Evolutionary conservation across 2,797 vertebrate species (phyloP).

Genomic region (Aviceda cuculoides): DNA sequence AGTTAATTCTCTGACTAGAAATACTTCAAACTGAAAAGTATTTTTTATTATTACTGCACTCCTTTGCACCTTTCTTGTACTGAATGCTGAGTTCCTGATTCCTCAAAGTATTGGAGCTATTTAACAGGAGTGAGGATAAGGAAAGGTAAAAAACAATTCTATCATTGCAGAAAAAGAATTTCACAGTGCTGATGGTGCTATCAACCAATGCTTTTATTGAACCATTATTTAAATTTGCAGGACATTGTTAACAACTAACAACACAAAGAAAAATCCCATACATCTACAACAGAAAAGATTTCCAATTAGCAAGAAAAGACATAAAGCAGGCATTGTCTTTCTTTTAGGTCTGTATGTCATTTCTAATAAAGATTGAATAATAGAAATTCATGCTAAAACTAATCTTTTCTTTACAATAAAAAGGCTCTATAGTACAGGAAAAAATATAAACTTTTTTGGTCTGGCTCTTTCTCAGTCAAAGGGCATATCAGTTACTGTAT

Average conservation of each 20-base stretch:
- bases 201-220: neutral
- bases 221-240: neutral
- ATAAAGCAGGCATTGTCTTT: neutral
- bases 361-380: neutral
- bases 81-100: neutral
- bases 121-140: neutral
- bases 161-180: neutral
- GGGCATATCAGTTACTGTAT: conserved; percentile 43
- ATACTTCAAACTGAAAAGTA: neutral
- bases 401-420: neutral
- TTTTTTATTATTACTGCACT: neutral
- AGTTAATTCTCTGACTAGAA: neutral
- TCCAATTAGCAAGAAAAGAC: neutral
- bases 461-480: conserved; percentile 26
- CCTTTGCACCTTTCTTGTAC: neutral
- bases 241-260: neutral
- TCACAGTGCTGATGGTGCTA: neutral
- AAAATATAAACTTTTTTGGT: neutral
- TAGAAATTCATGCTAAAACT: neutral
- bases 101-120: neutral
- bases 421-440: neutral
- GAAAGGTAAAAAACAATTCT: neutral
- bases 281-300: neutral
- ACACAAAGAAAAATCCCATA: neutral
- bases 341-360: neutral